Conservation (phyloP, 2,888 invertebrate species). For the Helicoverpa assulta region DNA sequence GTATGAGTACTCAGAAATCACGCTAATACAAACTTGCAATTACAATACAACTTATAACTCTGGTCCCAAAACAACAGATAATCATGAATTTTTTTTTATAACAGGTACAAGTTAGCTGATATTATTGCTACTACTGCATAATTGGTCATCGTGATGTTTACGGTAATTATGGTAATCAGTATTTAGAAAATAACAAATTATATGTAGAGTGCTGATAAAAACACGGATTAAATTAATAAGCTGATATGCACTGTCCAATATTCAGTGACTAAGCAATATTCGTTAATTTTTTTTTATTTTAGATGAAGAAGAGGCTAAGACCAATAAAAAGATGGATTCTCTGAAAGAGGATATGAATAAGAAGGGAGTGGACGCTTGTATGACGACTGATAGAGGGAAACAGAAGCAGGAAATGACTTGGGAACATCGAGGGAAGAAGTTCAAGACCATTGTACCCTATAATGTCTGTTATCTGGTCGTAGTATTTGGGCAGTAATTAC, state of each 20-base stretch:
- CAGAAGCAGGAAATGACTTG: too few relatives aligned
- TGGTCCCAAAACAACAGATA: too few relatives aligned
- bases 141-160: background rate
- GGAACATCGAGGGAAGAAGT: too few relatives aligned
- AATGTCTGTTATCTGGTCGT: background rate
- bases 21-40: too few relatives aligned
- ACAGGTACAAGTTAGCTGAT: background rate
- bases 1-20: too few relatives aligned
- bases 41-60: too few relatives aligned
- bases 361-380: too few relatives aligned
- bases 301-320: too few relatives aligned
- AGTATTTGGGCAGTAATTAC: background rate
- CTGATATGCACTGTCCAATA: background rate
- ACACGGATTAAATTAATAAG: background rate
- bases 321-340: too few relatives aligned
- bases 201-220: background rate
- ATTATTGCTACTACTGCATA: background rate
- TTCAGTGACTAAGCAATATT: background rate
- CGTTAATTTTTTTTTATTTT: background rate
- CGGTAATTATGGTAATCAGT: background rate
- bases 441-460: background rate
- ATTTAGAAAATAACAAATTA: background rate
- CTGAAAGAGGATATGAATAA: too few relatives aligned
- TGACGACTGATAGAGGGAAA: too few relatives aligned
- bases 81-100: too few relatives aligned